phyloP scores from a whole-genome alignment of 2,888 invertebrate species.

The Chaetoderma sp. region DNA sequence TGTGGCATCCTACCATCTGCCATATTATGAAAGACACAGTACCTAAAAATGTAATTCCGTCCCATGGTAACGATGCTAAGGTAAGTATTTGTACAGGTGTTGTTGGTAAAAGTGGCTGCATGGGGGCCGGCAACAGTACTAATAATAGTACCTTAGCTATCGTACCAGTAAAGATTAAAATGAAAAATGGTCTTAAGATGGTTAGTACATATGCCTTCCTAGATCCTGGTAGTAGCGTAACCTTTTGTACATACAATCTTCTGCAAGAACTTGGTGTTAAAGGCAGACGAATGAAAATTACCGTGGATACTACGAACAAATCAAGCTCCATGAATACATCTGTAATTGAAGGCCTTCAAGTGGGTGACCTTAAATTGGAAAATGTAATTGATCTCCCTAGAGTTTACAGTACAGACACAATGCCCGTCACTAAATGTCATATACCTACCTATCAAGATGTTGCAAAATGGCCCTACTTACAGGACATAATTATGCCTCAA shows the following conservation, averaged over 20 bases:
- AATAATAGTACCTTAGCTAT: slow-evolving; percentile 13
- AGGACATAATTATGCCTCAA: background rate
- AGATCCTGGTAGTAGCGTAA: slow-evolving; percentile 3
- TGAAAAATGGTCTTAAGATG: background rate
- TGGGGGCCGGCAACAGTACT: no score
- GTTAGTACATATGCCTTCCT: slow-evolving; percentile 4
- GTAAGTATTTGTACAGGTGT: no score
- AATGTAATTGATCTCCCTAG: background rate
- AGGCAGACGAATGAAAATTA: background rate
- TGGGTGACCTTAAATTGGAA: background rate
- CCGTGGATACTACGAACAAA: background rate
- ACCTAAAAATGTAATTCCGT: background rate
- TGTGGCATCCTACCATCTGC: background rate
- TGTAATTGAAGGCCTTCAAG: background rate
- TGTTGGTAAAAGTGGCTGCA: background rate
- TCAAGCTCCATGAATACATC: background rate
- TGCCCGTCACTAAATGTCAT: slow-evolving; percentile 10
- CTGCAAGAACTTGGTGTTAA: no score
- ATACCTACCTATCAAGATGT: slow-evolving; percentile 16
- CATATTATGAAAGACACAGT: background rate
- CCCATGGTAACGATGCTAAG: no score
- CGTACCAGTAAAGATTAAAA: slow-evolving; percentile 1
- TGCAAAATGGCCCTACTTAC: slow-evolving; percentile 10
- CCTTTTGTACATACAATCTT: slow-evolving; percentile 1
- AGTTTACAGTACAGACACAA: slow-evolving; percentile 7